phyloP scores from a whole-genome alignment of 2,888 invertebrate species.

The Conus canariensis region DNA sequence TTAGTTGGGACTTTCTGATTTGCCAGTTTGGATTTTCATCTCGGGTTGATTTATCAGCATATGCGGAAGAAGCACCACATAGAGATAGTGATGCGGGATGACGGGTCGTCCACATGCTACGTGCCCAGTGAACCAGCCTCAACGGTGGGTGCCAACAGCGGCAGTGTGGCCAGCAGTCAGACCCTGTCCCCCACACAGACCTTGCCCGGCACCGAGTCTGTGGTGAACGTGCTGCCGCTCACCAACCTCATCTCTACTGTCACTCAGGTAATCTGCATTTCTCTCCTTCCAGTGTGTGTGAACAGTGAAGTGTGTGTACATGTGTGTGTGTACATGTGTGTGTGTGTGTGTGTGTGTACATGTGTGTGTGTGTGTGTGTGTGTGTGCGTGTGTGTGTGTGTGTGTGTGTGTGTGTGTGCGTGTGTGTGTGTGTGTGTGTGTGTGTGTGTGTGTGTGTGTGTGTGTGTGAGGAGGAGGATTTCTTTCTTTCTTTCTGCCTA shows the following conservation, averaged over 20 bases:
- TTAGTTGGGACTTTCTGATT: too few species aligned
- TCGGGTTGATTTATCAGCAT: conserved; percentile 51
- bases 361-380: background rate
- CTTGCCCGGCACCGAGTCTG: background rate
- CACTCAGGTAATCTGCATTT: conserved; percentile 13
- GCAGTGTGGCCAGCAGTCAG: background rate
- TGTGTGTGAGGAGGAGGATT: too few species aligned
- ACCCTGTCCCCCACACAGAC: background rate
- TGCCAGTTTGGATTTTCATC: too few species aligned
- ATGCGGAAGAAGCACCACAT: conserved; percentile 76
- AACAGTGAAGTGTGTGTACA: background rate
- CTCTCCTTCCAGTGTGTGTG: background rate
- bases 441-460: too few species aligned
- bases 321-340: background rate
- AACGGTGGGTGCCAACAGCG: conserved; percentile 25
- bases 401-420: too few species aligned
- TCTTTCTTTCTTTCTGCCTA: too few species aligned
- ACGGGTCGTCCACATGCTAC: conserved; percentile 68
- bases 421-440: too few species aligned
- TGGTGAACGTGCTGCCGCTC: conserved; percentile 11
- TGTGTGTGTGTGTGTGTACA: background rate
- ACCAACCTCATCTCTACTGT: conserved; percentile 36
- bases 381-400: too few species aligned
- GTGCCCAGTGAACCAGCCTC: conserved; percentile 51
- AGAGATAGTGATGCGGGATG: conserved; percentile 70